Base-by-base conservation (phyloP, 2,113 vertebrate species). In the Ibidorhyncha struthersii region DNA sequence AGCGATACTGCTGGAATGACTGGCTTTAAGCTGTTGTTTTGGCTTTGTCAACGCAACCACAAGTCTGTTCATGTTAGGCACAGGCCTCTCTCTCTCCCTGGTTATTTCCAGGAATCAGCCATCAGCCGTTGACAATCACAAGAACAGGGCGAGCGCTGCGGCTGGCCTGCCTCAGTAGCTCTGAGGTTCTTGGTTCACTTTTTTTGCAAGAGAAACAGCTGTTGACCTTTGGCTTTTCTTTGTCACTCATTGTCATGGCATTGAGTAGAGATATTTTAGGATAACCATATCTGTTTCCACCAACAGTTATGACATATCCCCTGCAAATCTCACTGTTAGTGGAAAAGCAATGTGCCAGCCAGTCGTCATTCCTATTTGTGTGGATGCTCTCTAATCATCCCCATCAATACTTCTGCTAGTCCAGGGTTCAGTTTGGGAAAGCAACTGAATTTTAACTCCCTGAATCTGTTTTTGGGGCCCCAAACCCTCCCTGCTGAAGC, bases 51-150 rank as follows among this genome's bases (percentile, higher is more conserved):
- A 41, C 5, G 41, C 85, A 92, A 92, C 77, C 93, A 92, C 87
- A 94, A 90, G 73, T 47, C 85, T 93, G 82, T 8, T 84, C 84
- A 66, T 38, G 70, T 47, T 56, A 90, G 71, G 55, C 79, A 94
- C 41, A 82, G 90, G 40, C 19, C 58, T 94, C 87, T n/a, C 78
- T 56, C 82, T 85, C 82, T 91, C 86, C 71, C 86, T 73, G 66
- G 25, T 45, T 95, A 63, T 93, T 97, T 96, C 94, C 90, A 97
- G 93, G 92, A 97, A 97, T 89, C 32, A 5, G 72, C 92, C 59
- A 84, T 78, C 11, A 61, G 29, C 71, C 78, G 52, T 0, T 56
- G 95, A 81, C 53, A 95, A 84, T 74, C 40, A 30, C 69, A 79
- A 94, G 79, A 95, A 47, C 53, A 61, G 73, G 1, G 8, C 10